Conservation (phyloP, 2,888 invertebrate genomes). For the Agapostemon virescens region DNA sequence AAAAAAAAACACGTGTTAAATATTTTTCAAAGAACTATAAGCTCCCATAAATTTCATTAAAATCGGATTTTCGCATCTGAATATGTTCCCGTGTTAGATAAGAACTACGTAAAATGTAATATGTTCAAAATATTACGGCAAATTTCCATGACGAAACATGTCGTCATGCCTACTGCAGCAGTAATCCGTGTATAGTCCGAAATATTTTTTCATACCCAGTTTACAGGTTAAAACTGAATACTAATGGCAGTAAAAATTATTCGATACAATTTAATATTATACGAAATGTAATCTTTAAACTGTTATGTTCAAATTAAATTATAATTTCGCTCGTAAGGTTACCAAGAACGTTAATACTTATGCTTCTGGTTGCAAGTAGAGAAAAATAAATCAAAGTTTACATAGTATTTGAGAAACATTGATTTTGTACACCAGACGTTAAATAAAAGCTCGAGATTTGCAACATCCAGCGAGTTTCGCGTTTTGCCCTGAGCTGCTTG, state of each 20-base stretch:
- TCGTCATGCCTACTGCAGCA: too few relatives aligned
- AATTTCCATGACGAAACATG: too few relatives aligned
- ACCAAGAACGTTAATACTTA: neutral
- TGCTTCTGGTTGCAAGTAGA: neutral
- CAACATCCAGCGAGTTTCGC: neutral
- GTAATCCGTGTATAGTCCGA: too few relatives aligned
- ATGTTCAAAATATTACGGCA: too few relatives aligned
- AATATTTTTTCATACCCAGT: too few relatives aligned
- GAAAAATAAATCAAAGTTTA: neutral
- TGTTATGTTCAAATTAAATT: neutral
- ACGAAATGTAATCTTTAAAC: neutral
- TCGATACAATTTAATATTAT: neutral
- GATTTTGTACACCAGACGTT: neutral
- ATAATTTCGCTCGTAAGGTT: neutral
- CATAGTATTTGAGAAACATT: neutral
- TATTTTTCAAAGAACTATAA: too few relatives aligned
- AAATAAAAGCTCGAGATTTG: neutral
- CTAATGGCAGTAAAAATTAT: neutral
- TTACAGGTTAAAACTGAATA: neutral
- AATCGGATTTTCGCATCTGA: too few relatives aligned
- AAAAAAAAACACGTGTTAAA: too few relatives aligned
- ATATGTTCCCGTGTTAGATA: too few relatives aligned
- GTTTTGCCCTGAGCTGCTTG: neutral
- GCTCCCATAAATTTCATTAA: too few relatives aligned
- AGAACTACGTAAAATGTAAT: too few relatives aligned